Evolutionary conservation across 2,113 vertebrate species (phyloP), one percentile per base, ranked within the genome.

Genomic region (Oxyura jamaicensis): DNA sequence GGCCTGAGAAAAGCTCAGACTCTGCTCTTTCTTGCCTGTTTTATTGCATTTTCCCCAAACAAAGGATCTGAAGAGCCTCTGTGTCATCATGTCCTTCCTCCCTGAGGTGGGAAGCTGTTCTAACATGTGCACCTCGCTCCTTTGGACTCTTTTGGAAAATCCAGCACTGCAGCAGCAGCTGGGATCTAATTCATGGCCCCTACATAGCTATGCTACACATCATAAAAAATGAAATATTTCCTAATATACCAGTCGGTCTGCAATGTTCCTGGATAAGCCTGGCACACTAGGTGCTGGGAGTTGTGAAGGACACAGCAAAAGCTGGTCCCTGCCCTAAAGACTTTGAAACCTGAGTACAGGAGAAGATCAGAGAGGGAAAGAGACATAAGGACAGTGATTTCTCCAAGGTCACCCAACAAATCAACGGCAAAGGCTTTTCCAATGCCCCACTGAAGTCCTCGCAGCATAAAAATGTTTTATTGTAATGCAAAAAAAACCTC

Each of bases 401-500:
- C 91, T 44, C 60, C 65, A 36, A 96, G 79, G 86, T 72, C 68
- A 94, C 52, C 41, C 83, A 81, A 46, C n/a, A 48, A 71, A 83
- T 81, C 72, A 77, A 35, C 9, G 25, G 36, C 78, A 72, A 85
- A 90, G 29, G 83, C 28, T 90, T 91, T 72, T 83, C 73, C 66
- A 83, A 11, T 41, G 36, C 17, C 33, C 17, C 33, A 22, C 20
- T 4, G 4, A 87, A 78, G 39, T 35, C 42, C 52, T 74, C 25
- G 19, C 7, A 81, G 60, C 76, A 94, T 44, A 68, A 55, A 90
- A 93, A 69, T 19, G 23, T 85, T 94, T 91, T 18, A 53, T 72
- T 91, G 76, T 92, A 84, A 94, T 75, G 69, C 60, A 80, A 83
- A 96, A 96, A 90, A 77, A 93, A 44, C 53, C 39, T 83, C 76